Base-by-base conservation (phyloP, 2,113 vertebrate genomes). In the Aegotheles bennettii region DNA sequence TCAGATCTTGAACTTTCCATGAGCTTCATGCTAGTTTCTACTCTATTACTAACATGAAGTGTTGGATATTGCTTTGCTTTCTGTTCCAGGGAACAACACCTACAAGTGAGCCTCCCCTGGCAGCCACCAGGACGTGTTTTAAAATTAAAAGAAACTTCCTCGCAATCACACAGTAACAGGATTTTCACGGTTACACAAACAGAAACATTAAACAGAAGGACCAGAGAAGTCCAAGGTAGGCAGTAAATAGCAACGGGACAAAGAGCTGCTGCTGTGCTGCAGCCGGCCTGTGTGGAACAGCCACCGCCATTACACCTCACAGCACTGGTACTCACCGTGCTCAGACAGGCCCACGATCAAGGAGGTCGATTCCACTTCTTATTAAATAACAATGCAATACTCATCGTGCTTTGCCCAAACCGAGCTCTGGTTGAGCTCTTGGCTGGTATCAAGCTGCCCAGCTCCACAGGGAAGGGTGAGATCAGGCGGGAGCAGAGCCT, bases 361-460 rank as follows among this genome's bases (percentile, higher is more conserved):
- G 33, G 26, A 29, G 20, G 23, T 31, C 33, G 61, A 19, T 13
- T 15, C 68, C 0, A 2, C 24, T 38, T 17, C 19, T 59, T 45
- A 16, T 2, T 18, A 12, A 9, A 13, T 3, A 12, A 29, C 23
- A 23, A 48, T 0, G 31, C 8, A n/a, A 36, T 25, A 20, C 5
- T 48, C 40, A 9, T 3, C 15, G 0, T 8, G 4, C 8, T 76
- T 38, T 40, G 35, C 36, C 20, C 50, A 57, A 29, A 38, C 20
- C 6, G 38, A 38, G 69, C 38, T 24, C 29, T 31, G 47, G 13
- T 6, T 17, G 45, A 75, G 53, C n/a, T 82, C n/a, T 7, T 13
- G 51, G 45, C 5, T 17, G 25, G n/a, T 33, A 2, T 19, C 8
- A 31, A 25, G 63, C 21, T 26, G 10, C 36, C 25, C 7, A 33